These are phyloP conservation scores for Puma concolor DNA, from an alignment of 2,113 vertebrate genomes.

Conservation along the genomic window DNA sequence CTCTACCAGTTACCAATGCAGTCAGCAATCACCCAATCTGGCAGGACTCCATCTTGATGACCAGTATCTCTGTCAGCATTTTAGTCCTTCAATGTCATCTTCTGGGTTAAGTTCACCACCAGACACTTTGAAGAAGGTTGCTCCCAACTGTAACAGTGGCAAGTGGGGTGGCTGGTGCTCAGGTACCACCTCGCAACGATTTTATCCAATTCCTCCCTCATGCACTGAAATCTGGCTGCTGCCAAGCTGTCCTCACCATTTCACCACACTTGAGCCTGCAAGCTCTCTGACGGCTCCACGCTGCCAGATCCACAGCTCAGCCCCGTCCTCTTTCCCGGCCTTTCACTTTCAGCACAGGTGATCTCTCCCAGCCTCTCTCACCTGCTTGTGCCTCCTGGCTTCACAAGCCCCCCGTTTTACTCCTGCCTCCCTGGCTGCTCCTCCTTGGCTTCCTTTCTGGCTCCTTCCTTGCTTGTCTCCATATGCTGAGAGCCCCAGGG, in stretches of 20 bases:
- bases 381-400: background rate
- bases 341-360: background rate
- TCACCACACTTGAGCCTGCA: background rate
- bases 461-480: background rate
- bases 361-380: background rate
- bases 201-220: slow-evolving; percentile 95
- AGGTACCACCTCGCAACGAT: slow-evolving; percentile 93
- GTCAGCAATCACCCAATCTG: slow-evolving; percentile 95
- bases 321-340: background rate
- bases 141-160: slow-evolving; percentile 91
- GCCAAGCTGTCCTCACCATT: slow-evolving; percentile 85
- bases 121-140: slow-evolving; percentile 94
- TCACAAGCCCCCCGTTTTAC: background rate
- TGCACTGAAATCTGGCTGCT: slow-evolving; percentile 93
- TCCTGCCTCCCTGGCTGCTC: background rate
- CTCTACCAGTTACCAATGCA: slow-evolving; percentile 96
- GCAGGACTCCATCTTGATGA: slow-evolving; percentile 93
- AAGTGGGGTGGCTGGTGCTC: slow-evolving; percentile 93
- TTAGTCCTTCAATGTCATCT: slow-evolving; percentile 94
- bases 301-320: background rate
- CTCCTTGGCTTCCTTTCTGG: background rate
- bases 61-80: slow-evolving; percentile 96
- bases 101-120: slow-evolving; percentile 94
- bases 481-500: background rate
- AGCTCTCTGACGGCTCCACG: background rate